Base-by-base conservation (phyloP, 92 coral and sea anemone genomes). In the Epizoanthus fatuus region DNA sequence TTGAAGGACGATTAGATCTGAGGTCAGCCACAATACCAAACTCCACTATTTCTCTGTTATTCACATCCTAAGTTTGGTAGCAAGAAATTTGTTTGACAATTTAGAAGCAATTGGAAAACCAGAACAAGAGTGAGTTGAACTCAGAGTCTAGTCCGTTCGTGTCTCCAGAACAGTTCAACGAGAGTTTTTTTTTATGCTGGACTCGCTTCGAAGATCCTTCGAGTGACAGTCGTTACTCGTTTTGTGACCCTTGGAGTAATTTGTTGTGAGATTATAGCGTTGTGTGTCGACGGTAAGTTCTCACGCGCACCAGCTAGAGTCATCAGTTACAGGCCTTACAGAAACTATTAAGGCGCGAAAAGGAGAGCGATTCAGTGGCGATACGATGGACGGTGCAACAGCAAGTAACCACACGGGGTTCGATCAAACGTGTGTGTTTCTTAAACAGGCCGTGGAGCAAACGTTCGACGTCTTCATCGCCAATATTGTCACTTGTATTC, bases 371-470 rank as follows among this genome's bases (percentile, higher is more conserved):
- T 62, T 8, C 35, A 70, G 37, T 47, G 7, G 47, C 53, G 22
- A 70, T 11, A 12, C 19, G 35, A 32, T 77, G 59, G 58, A 44
- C 2, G 38, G 40, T 39, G 35, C 29, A 40, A 72, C 14, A 20
- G 45, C 57, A 19, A 75, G 13, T 49, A 49, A 75, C 54, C 14
- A n/a, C 15, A 75, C 81, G 4, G 38, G 14, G n/a, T 4, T 64
- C n/a, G 70, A 60, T 25, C 69, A 77, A 59, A 7, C 58, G 4
- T 77, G 82, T 59, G 17, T 17, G 25, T 77, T 77, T 12, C 82
- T 77, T 56, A 77, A 77, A 60, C 39, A 39, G 40, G 70, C 82
- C 0, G 82, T 77, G 44, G 69, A 60, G 3, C 82, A 77, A 44
- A 56, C 82, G 13, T 62, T 53, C 19, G 55, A 12, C 14, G 82